A percentile compares a stretch with the other conserved stretches of the same genome.
phyloP scores from a whole-genome alignment of 2,797 vertebrate genomes.

The Lagodon rhomboides region DNA sequence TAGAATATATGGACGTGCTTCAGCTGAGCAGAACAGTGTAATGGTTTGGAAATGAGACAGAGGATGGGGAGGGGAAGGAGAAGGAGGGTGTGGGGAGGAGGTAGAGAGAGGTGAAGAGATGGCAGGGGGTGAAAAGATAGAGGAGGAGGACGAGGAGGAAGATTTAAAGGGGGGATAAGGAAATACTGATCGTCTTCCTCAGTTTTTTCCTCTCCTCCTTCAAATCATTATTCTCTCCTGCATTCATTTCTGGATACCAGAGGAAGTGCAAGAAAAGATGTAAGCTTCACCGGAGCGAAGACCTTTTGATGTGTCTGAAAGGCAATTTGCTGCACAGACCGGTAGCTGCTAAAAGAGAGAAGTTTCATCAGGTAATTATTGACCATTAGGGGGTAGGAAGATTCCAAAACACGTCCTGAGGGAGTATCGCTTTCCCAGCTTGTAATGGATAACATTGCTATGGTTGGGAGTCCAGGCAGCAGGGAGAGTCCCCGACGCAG shows the following conservation, averaged over 20 bases:
- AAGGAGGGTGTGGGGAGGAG: conserved; percentile 48
- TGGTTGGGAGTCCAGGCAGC: not conserved
- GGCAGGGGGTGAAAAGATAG: conserved; percentile 84
- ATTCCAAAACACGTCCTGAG: not conserved
- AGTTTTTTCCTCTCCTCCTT: not conserved
- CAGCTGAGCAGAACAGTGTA: conserved; percentile 94
- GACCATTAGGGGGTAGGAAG: not conserved
- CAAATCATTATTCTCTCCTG: not conserved
- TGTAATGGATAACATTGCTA: not conserved
- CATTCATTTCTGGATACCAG: not conserved
- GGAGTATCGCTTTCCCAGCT: not conserved
- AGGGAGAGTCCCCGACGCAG: not conserved
- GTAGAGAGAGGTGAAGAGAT: conserved; percentile 81
- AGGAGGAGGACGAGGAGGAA: conserved; percentile 88
- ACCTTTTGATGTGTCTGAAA: not conserved
- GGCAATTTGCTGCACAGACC: not conserved
- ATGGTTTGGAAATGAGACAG: conserved; percentile 94
- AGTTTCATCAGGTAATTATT: not conserved
- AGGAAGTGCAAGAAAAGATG: not conserved
- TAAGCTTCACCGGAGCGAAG: not conserved
- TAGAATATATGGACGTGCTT: conserved; percentile 97
- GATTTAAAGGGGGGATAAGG: conserved; percentile 46
- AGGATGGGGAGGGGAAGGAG: conserved; percentile 78
- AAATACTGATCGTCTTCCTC: not conserved
- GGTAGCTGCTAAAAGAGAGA: not conserved